phyloP scores from a whole-genome alignment of 2,797 vertebrate genomes.

The Clarias laeviceps region DNA sequence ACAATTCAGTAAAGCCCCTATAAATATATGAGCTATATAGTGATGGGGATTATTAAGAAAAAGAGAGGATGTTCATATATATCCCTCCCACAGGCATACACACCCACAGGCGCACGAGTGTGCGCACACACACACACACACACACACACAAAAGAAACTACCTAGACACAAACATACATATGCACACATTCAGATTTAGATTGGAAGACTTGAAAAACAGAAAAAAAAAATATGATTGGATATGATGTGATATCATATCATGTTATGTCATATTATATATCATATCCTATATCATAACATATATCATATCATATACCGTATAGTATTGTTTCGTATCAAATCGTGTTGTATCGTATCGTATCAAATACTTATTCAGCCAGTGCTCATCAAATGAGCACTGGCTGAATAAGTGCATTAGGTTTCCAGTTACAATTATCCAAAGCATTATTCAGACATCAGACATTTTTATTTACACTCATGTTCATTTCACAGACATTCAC shows the following conservation, averaged over 20 bases:
- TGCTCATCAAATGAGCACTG: neutral
- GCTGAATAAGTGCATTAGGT: neutral
- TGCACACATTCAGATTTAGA: neutral
- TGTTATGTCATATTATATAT: neutral
- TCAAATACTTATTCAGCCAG: too few species aligned
- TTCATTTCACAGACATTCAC: neutral
- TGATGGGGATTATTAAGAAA: slow-evolving; percentile 58
- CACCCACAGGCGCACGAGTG: neutral
- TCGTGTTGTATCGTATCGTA: too few species aligned
- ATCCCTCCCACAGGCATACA: slow-evolving; percentile 33
- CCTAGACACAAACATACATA: too few species aligned
- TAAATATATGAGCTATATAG: slow-evolving; percentile 47
- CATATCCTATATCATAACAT: too few species aligned
- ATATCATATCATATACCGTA: too few species aligned
- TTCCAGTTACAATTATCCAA: neutral
- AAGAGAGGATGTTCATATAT: slow-evolving; percentile 53
- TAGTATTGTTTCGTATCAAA: neutral
- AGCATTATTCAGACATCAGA: neutral
- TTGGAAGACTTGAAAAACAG: neutral
- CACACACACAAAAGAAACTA: too few species aligned
- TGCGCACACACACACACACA: neutral
- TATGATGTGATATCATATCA: neutral
- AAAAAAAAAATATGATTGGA: too few species aligned
- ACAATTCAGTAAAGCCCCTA: slow-evolving; percentile 29
- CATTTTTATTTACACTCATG: neutral